Evolutionary conservation across 2,888 invertebrate species (phyloP), one percentile per base, ranked within the genome.

Genomic region (Diaperis boleti): DNA sequence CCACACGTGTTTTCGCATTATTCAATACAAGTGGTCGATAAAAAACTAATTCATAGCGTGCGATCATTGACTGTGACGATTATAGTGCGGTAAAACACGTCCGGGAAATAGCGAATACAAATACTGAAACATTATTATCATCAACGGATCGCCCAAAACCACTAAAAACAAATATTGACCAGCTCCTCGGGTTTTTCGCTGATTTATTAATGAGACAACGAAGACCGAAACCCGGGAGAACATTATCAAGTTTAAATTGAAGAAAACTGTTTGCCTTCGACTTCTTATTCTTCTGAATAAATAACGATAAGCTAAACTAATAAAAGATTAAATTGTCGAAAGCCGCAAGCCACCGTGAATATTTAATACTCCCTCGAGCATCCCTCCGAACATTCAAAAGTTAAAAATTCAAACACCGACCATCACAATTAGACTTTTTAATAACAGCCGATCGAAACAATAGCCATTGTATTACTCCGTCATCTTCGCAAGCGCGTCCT

Each of bases 281-380:
- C 35, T 56, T 56, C 45, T 45, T 35, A 35, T 17, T 20, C 26
- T 44, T 22, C 6, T 45, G 45, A 56, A 56, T 56, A 56, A 56
- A 56, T 56, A 56, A 56, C 14, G 56, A 56, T 56, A 56, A 56
- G 45, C 44, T 56, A 56, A 56, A 56, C 44, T 56, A 56, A 56
- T 56, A 56, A 56, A 56, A 56, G 56, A 56, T 56, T 56, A 56
- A 56, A 45, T 45, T 45, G 35, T 45, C 44, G 45, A 56, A 45
- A 45, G 41, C 39, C 39, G 17, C n/a, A 22, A 54, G 33, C 18
- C 39, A 8, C 15, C 3, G 5, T 52, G 52, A 52, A 52, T 56
- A 31, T 17, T 56, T 44, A 56, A 44, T 44, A 29, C 7, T 55
- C n/a, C 42, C 41, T 6, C 11, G 22, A 22, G 45, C 45, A 42